Evolutionary conservation across 2,113 vertebrate species (phyloP).

Genomic region (Forbesichthys papilliferus): DNA sequence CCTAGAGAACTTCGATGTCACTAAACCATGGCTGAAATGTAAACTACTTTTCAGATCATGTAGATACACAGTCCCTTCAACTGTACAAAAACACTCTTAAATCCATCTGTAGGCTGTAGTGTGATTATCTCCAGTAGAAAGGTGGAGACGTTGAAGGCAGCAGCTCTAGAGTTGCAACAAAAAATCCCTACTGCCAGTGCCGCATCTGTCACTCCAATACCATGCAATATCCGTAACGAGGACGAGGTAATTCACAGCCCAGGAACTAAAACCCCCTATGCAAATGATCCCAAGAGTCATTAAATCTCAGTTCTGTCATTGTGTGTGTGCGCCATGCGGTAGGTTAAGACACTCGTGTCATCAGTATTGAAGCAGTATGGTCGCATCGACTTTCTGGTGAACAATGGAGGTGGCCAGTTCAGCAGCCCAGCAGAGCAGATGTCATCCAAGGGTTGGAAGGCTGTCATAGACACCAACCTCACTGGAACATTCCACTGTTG

Average conservation of each 20-base stretch:
- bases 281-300: background rate
- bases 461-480: constrained; percentile 94
- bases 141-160: constrained; percentile 76
- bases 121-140: constrained; percentile 93
- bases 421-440: constrained; percentile 77
- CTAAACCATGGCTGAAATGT: background rate
- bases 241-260: constrained; percentile 78
- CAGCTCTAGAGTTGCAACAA: constrained; percentile 78
- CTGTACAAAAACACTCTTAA: too few relatives aligned
- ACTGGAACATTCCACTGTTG: constrained; percentile 95
- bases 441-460: constrained; percentile 88
- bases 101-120: constrained; percentile 78
- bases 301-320: background rate
- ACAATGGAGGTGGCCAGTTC: constrained; percentile 95
- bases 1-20: background rate
- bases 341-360: constrained; percentile 87
- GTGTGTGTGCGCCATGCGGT: constrained; percentile 5
- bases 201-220: constrained; percentile 76
- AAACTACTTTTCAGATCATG: background rate
- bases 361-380: constrained; percentile 78
- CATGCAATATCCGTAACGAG: constrained; percentile 89
- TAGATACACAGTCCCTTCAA: background rate
- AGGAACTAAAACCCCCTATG: background rate
- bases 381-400: constrained; percentile 89
- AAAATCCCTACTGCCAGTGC: constrained; percentile 65